Base-by-base conservation (phyloP, 2,797 vertebrate genomes). In the Enteromius fasciolatus region DNA sequence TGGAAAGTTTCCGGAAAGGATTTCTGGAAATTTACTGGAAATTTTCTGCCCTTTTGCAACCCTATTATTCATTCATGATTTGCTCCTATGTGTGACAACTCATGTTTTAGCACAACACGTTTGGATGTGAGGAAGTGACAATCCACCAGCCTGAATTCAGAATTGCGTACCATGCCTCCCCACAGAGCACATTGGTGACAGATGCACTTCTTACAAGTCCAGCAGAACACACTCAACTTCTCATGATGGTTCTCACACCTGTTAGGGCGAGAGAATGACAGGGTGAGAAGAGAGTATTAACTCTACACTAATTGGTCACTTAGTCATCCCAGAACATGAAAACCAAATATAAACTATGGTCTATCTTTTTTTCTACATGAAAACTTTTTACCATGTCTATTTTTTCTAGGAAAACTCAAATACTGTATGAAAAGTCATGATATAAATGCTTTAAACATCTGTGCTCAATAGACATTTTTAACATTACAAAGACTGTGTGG, bases 151-250 rank as follows among this genome's bases (percentile, higher is more conserved):
- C 33, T 75, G 80, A 10, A 41, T 28, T 14, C 20, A 64, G 52
- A 74, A 69, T 23, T 74, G 66, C 89, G 95, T 92, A 99, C 98
- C 98, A 99, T 99, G 90, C 98, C 98, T 86, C 97, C 98, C 98
- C 97, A 99, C 41, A 99, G 96, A 0, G 98, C 98, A 91, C 98
- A 99, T 90, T 99, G 98, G 91, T 99, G 98, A 87, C 98, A 99
- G 93, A 99, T 99, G 88, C 98, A 99, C 87, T 99, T 99, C 94
- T 99, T 99, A 90, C 98, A 99, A 68, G 98, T 99, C 98, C 98
- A 99, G 90, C 98, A 99, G 94, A 99, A 99, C 33, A 99, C 98
- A 83, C 98, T 99, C 85, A 99, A 94, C 89, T 99, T 99, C 93
- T 99, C 98, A 18, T 96, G 97, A 89, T 99, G 98, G 91, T 97